These are phyloP conservation scores for Meiosimyza decipiens DNA, from an alignment of 2,888 invertebrate genomes.

Conservation along the genomic window DNA sequence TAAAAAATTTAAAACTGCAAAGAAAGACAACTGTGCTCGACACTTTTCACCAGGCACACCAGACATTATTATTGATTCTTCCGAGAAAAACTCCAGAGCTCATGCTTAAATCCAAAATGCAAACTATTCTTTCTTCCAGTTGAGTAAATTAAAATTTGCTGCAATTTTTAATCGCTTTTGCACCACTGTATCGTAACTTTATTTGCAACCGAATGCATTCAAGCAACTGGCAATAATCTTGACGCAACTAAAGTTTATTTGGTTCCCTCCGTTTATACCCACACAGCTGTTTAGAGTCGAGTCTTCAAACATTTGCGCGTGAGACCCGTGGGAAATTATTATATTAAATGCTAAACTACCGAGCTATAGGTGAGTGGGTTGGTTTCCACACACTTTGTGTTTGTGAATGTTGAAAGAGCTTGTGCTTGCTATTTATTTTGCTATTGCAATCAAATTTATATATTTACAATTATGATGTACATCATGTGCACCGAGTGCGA, in stretches of 20 bases:
- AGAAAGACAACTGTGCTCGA: too few relatives aligned
- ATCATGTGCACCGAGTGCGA: too few relatives aligned
- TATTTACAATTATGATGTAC: too few relatives aligned
- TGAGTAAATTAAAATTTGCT: too few relatives aligned
- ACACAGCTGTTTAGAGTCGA: not conserved
- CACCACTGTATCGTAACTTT: conserved; percentile 19
- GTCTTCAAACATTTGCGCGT: not conserved
- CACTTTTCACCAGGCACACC: too few relatives aligned
- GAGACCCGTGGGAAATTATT: conserved; percentile 49
- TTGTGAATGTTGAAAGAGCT: too few relatives aligned
- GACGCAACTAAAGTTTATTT: conserved; percentile 28
- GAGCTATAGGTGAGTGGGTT: conserved; percentile 42
- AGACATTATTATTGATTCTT: too few relatives aligned
- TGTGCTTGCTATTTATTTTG: not conserved
- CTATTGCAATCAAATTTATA: conserved; percentile 16
- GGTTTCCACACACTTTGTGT: too few relatives aligned
- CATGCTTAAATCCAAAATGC: too few relatives aligned
- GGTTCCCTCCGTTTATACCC: conserved; percentile 9
- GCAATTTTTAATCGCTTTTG: not conserved
- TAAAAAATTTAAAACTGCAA: too few relatives aligned
- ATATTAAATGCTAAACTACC: conserved; percentile 46
- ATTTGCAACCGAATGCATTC: conserved; percentile 28
- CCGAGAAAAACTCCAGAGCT: too few relatives aligned
- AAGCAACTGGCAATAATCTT: conserved; percentile 33
- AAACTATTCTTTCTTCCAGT: too few relatives aligned